Conservation (phyloP, 2,888 invertebrate species). For the Dynastes maya region DNA sequence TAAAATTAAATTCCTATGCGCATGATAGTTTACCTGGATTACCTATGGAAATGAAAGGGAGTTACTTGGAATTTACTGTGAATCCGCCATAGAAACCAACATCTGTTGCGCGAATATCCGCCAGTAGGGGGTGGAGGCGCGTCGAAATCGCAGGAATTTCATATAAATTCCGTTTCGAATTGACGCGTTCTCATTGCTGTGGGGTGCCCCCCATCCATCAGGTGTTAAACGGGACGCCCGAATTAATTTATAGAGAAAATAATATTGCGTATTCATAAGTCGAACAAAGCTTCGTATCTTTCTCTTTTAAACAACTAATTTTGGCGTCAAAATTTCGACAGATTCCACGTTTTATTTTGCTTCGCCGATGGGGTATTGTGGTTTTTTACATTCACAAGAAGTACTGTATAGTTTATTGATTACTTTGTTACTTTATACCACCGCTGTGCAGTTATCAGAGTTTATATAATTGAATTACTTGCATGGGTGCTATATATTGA, state of each 20-base stretch:
- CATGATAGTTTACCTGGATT: background rate
- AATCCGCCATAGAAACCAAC: constrained; percentile 22
- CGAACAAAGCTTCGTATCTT: background rate
- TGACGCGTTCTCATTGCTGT: constrained; percentile 18
- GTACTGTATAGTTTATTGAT: background rate
- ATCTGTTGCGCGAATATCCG: constrained; percentile 38
- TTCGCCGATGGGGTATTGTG: background rate
- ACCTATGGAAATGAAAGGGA: background rate
- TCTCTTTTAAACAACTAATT: background rate
- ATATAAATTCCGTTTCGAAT: constrained; percentile 38
- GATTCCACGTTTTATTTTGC: background rate
- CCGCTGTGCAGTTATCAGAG: background rate
- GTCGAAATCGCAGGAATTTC: constrained; percentile 32
- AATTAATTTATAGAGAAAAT: constrained; percentile 26
- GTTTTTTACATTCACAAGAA: background rate
- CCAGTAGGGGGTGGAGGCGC: background rate
- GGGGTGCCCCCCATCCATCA: constrained; percentile 22
- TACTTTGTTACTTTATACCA: background rate
- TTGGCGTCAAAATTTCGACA: background rate
- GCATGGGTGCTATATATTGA: background rate
- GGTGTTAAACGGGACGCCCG: constrained; percentile 8
- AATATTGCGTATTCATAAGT: constrained; percentile 24
- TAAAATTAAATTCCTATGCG: no score
- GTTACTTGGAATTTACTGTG: constrained; percentile 25
- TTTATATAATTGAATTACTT: background rate